phyloP scores from a whole-genome alignment of 2,888 invertebrate species.

The Dolichopus griseipennis region DNA sequence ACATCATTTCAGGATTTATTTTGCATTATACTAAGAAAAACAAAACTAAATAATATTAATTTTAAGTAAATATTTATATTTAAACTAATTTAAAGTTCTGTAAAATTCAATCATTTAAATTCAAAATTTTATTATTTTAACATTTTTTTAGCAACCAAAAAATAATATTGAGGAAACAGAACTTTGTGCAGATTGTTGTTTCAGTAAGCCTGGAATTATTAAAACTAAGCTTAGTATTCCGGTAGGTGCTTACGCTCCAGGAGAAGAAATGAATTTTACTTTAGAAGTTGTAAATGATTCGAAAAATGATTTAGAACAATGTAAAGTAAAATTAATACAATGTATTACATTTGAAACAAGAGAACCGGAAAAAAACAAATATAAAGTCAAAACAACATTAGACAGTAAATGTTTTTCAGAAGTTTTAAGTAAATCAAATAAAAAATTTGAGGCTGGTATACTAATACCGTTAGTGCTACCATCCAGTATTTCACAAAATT shows the following conservation, averaged over 20 bases:
- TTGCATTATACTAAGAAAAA: no score
- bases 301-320: constrained; percentile 46
- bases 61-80: no score
- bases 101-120: no score
- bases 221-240: constrained; percentile 56
- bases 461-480: constrained; percentile 61
- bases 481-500: constrained; percentile 50
- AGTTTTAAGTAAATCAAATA: constrained; percentile 47
- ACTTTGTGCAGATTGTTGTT: constrained; percentile 60
- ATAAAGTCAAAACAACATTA: constrained; percentile 19
- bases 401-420: constrained; percentile 44
- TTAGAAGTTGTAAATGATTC: constrained; percentile 66
- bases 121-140: no score
- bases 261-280: constrained; percentile 60
- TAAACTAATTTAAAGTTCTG: no score
- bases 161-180: constrained; percentile 50
- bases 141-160: constrained; percentile 12
- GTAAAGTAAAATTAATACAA: not conserved
- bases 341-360: not conserved
- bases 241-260: constrained; percentile 63
- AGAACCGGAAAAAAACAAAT: not conserved
- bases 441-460: constrained; percentile 50
- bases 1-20: no score
- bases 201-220: constrained; percentile 62
- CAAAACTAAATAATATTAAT: no score